These are phyloP conservation scores for Torymus texanus DNA, from an alignment of 2,888 invertebrate species.

Conservation along the genomic window DNA sequence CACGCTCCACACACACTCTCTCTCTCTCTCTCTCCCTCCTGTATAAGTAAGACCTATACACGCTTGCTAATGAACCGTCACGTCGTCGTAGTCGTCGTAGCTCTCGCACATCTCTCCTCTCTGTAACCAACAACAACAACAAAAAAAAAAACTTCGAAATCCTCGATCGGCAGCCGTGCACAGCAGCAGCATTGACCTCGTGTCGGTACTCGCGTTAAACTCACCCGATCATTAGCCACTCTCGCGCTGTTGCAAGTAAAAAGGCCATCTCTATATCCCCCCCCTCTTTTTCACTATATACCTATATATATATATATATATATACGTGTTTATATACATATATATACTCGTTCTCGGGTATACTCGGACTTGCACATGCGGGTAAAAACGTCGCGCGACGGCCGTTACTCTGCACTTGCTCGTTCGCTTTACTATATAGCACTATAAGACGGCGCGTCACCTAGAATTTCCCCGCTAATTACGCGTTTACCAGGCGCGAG, in stretches of 20 bases:
- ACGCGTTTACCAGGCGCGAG: constrained; percentile 50
- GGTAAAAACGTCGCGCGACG: constrained; percentile 35
- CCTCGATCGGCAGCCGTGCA: too few relatives aligned
- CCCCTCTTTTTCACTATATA: neutral
- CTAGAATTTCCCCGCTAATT: constrained; percentile 54
- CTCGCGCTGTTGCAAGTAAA: constrained; percentile 11
- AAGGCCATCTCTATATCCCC: neutral
- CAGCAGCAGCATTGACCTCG: too few relatives aligned
- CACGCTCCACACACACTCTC: too few relatives aligned
- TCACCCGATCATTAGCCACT: constrained; percentile 11
- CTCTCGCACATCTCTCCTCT: too few relatives aligned
- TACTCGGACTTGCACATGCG: constrained; percentile 10
- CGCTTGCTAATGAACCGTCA: too few relatives aligned
- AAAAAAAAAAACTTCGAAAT: too few relatives aligned
- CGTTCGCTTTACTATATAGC: neutral
- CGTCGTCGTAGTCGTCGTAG: too few relatives aligned
- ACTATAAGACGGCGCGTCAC: constrained; percentile 39
- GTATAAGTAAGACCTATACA: too few relatives aligned
- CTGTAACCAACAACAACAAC: too few relatives aligned
- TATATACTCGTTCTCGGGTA: neutral
- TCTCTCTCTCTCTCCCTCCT: too few relatives aligned
- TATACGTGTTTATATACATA: constrained; percentile 29
- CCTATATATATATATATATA: neutral
- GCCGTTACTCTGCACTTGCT: constrained; percentile 36
- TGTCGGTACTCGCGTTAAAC: neutral